Percentiles rank a stretch among this genome's conserved stretches.
These are phyloP conservation scores for Campylorhamphus procurvoides DNA, from an alignment of 2,113 vertebrate species.

Conservation along the genomic window DNA sequence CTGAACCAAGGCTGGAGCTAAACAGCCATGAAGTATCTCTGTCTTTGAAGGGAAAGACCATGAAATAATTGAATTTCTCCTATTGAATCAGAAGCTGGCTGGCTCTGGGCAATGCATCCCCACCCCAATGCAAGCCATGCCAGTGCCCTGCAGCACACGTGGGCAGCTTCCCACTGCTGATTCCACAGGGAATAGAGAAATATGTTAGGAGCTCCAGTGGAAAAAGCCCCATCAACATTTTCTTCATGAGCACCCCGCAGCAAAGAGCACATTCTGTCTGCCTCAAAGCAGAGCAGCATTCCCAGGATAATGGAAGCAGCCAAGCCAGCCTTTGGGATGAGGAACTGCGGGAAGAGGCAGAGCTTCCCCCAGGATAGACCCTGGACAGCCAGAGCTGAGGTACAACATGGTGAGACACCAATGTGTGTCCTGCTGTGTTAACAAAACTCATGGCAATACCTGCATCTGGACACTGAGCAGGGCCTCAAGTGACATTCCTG, in stretches of 20 bases:
- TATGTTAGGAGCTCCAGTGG: not conserved
- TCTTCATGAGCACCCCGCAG: accelerated
- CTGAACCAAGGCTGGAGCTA: not conserved
- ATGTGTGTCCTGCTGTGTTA: accelerated
- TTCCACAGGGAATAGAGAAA: not conserved
- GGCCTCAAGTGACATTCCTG: not conserved
- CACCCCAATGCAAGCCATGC: constrained; percentile 6
- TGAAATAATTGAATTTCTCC: not conserved
- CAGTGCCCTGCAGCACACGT: not conserved
- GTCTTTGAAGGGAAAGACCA: not conserved
- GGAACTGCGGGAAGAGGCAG: not conserved
- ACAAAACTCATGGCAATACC: not conserved
- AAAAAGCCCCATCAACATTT: constrained; percentile 32
- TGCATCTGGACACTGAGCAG: not conserved
- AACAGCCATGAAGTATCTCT: not conserved
- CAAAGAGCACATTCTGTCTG: not conserved
- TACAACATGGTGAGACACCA: not conserved
- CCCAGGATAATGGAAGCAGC: not conserved
- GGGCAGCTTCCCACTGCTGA: not conserved
- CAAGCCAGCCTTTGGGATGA: not conserved
- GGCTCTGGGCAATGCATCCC: not conserved
- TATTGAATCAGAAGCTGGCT: not conserved
- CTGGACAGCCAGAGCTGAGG: not conserved
- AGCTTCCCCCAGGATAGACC: not conserved
- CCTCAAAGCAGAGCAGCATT: not conserved